Base-by-base conservation (phyloP, 2,888 invertebrate genomes). In the Orchesellides sinensis region DNA sequence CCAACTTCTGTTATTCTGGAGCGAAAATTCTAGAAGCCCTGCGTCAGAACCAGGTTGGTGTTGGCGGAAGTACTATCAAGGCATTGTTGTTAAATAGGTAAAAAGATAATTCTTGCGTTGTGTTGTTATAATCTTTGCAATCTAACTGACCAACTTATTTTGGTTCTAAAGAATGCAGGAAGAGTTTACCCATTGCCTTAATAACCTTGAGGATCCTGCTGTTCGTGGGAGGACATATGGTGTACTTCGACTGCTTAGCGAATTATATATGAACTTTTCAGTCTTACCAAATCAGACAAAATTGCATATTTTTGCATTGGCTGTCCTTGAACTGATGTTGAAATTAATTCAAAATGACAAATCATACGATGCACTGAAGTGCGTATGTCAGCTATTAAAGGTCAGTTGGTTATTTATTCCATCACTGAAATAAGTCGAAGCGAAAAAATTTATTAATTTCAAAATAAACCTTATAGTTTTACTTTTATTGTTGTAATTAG, bases 1-100 rank as follows among this genome's bases (percentile, higher is more conserved):
- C 83, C 17, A 88, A 86, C 61, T 88, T 87, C 54, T 85, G 84
- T 52, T 87, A 86, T 52, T 85, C 88, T 32, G 88, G 88, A 65
- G 87, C 88, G 6, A 80, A 83, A 32, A 65, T 88, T 27, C 81
- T 85, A 52, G 83, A 88, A 68, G 69, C 65, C 6, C 56, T 88
- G 0, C 56, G 78, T n/a, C 81, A 83, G 27, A 82, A 77, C 52
- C 74, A 77, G 12, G 81, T 87, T 45, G 65, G 81, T n/a, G 84
- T 83, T 29, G 73, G 73, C 14, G 63, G 47, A 47, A 66, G 40
- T 2, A 82, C 78, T 4, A 85, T 87, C 59, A 86, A 87, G 52
- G 72, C 73, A 10, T 47, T 79, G n/a, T 69, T 87, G n/a, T 56
- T 87, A 10, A 74, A 73, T 17, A 68, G 84, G 87, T 85, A 79